Evolutionary conservation across 2,888 invertebrate species (phyloP), one percentile per base, ranked within the genome.

Genomic region (Napeogenes sylphis): DNA sequence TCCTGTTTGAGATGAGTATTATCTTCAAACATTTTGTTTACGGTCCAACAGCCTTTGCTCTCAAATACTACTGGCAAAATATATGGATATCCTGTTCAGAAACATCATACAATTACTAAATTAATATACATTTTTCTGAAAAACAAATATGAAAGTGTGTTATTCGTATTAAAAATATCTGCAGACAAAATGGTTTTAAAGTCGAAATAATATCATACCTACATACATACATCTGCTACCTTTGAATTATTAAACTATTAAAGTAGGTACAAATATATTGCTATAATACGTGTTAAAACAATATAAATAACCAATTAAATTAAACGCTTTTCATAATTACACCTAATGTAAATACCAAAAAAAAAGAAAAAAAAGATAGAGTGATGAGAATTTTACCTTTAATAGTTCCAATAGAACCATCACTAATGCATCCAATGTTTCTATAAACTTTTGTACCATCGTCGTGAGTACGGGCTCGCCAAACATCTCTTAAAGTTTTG

Each of bases 361-460:
- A 30, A 12, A 47, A 14, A n/a, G 3, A 47, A 3, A 14, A 51
- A 51, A 8, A 10, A 51, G 30, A 51, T 51, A 21, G 1, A 30
- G 2, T 30, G n/a, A n/a, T 12, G 14, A 59, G 45, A 51, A 47
- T 21, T 64, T 63, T 75, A 87, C 89, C 89, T 85, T 84, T 87
- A 59, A 79, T 68, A 66, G 88, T 87, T 63, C 76, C 81, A 62
- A 84, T 71, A 65, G 85, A 83, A 45, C 89, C 89, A 70, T 89
- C 85, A 69, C 89, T 89, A 71, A 89, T 82, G 61, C 85, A 75
- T 55, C 89, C 88, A 67, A 85, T 63, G 69, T 80, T 83, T 64
- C 71, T 70, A 65, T 71, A 73, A 58, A 70, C 64, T 68, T 78
- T 76, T 51, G 53, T 67, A 58, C 68, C 72, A 53, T 68, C 67